phyloP scores from a whole-genome alignment of 1,140 invertebrate genomes.

The Ceratoteleas bidentatus region DNA sequence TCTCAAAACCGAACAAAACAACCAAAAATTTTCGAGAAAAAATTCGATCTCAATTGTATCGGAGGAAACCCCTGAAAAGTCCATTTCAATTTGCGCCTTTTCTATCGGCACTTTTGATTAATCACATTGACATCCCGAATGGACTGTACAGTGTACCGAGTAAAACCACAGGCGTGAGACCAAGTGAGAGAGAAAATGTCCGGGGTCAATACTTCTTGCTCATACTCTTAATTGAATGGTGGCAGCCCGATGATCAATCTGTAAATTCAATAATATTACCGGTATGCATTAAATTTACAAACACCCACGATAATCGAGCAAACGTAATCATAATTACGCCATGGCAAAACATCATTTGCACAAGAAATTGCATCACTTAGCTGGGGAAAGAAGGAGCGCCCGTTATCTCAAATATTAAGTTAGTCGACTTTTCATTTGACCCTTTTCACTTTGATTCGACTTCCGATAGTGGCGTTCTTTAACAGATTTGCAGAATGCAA shows the following conservation, averaged over 20 bases:
- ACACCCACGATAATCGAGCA: conserved; percentile 34
- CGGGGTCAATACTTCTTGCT: too few species aligned
- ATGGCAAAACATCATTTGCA: conserved; percentile 69
- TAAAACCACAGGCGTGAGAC: too few species aligned
- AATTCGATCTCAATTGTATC: too few species aligned
- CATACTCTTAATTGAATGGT: too few species aligned
- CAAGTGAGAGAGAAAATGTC: too few species aligned
- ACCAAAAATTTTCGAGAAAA: too few species aligned
- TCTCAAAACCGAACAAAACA: too few species aligned
- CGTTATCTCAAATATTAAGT: conserved; percentile 76
- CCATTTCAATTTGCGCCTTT: too few species aligned
- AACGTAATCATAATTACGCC: conserved; percentile 58
- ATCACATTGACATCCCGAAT: too few species aligned
- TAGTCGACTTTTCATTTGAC: conserved; percentile 79
- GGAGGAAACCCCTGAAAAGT: too few species aligned
- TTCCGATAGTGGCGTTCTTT: conserved; percentile 69
- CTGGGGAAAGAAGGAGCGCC: conserved; percentile 73
- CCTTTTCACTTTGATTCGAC: conserved; percentile 76
- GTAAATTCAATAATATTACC: conserved; percentile 15
- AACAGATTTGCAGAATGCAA: conserved; percentile 57
- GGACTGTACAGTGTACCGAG: too few species aligned
- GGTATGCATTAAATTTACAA: conserved; percentile 31
- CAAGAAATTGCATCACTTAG: conserved; percentile 78
- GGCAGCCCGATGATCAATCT: conserved; percentile 2
- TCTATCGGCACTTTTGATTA: too few species aligned